Evolutionary conservation across 2,113 vertebrate species (phyloP), one percentile per base, ranked within the genome.

Genomic region (Cynocephalus volans): DNA sequence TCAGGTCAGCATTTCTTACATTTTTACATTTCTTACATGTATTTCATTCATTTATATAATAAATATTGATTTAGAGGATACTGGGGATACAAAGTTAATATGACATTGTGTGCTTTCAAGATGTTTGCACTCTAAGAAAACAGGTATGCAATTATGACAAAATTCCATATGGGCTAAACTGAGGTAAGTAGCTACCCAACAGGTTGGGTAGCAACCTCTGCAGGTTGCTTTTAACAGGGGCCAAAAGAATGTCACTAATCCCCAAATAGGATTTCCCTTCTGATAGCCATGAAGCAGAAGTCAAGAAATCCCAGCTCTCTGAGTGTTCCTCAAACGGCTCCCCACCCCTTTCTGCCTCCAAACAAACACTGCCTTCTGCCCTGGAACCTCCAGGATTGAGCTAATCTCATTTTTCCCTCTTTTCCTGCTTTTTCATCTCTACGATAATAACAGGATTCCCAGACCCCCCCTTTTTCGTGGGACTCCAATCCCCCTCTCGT

Each of bases 351-450:
- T 26, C 19, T 54, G 26, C 28, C 3, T 26, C 17, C 13, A 67
- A 19, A 60, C 11, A 81, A 70, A 10, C 24, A 21, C 11, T 8
- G 9, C 5, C 11, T 9, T 64, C n/a, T n/a, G 12, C 18, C 14
- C 0, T 0, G 45, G 14, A 33, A 6, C 0, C 1, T 17, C 52
- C 10, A 24, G 24, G 33, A 15, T 45, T 23, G 45, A 9, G 52
- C 24, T 19, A 14, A 65, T 52, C 64, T 48, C 50, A 41, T 60
- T 58, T 11, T 31, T 6, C 2, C 41, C 17, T 45, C 19, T 18
- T 14, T 33, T 14, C 15, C 26, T 31, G 5, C 2, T 58, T 50
- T 76, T 54, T 9, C 9, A 4, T 52, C 21, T 54, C 17, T 60
- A 5, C 26, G n/a, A 3, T 67, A 33, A 62, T 56, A 23, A 11